Percentiles rank a stretch among this genome's conserved stretches.
Conservation (phyloP, 1,140 invertebrate species). For the Brachionus rotundiformis region DNA sequence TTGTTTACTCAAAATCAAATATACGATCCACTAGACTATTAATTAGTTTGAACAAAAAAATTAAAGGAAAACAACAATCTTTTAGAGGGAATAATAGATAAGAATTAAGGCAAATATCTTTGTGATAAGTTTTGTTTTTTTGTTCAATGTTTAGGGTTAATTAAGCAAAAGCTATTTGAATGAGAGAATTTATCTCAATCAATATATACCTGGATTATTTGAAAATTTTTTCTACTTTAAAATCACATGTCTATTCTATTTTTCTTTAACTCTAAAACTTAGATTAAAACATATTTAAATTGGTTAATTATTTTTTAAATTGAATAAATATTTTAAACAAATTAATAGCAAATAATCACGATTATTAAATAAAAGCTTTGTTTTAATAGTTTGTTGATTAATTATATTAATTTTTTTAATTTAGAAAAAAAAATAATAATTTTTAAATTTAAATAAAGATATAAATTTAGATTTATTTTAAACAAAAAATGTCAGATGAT, state of each 20-base stretch:
- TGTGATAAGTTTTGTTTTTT: not conserved
- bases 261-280: too few species aligned
- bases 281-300: too few species aligned
- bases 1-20: constrained; percentile 20
- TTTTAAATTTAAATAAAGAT: not conserved
- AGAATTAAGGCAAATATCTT: not conserved
- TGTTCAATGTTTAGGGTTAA: constrained; percentile 21
- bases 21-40: not conserved
- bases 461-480: not conserved
- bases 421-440: too few species aligned
- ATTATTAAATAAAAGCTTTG: too few species aligned
- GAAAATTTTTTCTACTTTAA: not conserved
- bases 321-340: too few species aligned
- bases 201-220: not conserved
- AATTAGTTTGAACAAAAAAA: constrained; percentile 5
- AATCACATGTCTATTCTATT: not conserved
- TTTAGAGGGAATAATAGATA: constrained; percentile 14
- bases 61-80: not conserved
- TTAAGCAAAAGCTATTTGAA: constrained; percentile 30
- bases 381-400: too few species aligned
- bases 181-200: not conserved
- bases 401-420: too few species aligned
- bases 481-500: constrained; percentile 13
- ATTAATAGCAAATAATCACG: too few species aligned
- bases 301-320: too few species aligned